phyloP scores from a whole-genome alignment of 2,888 invertebrate genomes.

The Dryococelus australis region DNA sequence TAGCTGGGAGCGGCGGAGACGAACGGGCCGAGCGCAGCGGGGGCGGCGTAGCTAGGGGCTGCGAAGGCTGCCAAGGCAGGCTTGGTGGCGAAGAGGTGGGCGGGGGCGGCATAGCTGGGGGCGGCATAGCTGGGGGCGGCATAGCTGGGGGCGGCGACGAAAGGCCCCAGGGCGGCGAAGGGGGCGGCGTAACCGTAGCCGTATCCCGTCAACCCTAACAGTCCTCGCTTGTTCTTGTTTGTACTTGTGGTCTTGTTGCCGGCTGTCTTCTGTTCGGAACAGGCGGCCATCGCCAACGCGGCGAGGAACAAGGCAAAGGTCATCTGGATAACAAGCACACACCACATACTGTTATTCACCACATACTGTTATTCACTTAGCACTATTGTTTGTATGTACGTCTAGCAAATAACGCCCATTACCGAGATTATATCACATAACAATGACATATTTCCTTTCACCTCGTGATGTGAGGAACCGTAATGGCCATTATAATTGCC shows the following conservation, averaged over 20 bases:
- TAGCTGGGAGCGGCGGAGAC: not conserved
- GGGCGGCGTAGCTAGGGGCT: not conserved
- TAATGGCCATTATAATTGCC: no score
- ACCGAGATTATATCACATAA: no score
- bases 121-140: conserved; percentile 9
- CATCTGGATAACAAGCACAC: no score
- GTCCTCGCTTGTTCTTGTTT: conserved; percentile 5
- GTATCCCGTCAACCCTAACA: not conserved
- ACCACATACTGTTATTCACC: no score
- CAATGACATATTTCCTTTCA: no score
- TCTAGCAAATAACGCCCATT: no score
- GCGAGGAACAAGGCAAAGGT: not conserved
- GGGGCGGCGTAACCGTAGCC: not conserved
- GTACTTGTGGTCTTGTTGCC: not conserved
- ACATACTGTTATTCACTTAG: no score
- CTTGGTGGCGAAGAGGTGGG: not conserved
- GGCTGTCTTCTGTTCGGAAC: not conserved
- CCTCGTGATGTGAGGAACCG: no score
- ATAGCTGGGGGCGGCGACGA: not conserved
- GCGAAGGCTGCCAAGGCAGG: no score
- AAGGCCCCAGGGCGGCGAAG: not conserved
- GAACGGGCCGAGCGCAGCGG: conserved; percentile 19
- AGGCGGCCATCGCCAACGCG: not conserved
- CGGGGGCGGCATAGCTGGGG: conserved; percentile 20
- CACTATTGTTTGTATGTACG: no score